Base-by-base conservation (phyloP, 2,888 invertebrate species). In the Meandrusa payeni region DNA sequence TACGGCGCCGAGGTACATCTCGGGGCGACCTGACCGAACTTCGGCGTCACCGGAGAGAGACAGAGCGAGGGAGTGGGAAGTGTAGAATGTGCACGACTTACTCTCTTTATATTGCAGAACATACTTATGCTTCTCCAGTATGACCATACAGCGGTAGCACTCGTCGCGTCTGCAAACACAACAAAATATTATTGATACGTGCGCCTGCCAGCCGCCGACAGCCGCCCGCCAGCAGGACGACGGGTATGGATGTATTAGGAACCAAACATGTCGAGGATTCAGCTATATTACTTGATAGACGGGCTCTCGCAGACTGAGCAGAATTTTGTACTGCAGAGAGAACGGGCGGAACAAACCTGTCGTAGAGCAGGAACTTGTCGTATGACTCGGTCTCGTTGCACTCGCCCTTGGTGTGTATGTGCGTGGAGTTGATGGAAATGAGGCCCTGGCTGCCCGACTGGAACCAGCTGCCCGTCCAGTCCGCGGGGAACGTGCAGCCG, bases 81-180 rank as follows among this genome's bases (percentile, higher is more conserved):
- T n/a, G n/a, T n/a, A n/a, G n/a, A n/a, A n/a, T n/a, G 29, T 15
- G 15, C 12, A 11, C 2, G 3, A 91, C 94, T 93, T 73, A 94
- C 94, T 93, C 81, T 94, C 94, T 90, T 94, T 95, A 70, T 93
- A 95, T 69, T 95, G 94, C 43, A 95, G 83, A 1, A 95, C 93
- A 61, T 94, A 93, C 55, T 89, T 86, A 69, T 94, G 94, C 59
- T 93, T 93, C 61, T 91, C 91, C 59, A 94, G 93, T 61, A 95
- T 93, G 33, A 93, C 93, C 69, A 95, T 88, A 68, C 94, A 95
- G 53, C 91, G 89, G 69, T 91, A 93, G 75, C 94, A 95, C 56
- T 90, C 90, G 13, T 90, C 89, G 38, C 79, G 72, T 65, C 94
- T 94, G 91, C 22, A 91, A 90, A 32, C 9, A 55, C 43, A 51